Conservation (phyloP, 2,797 vertebrate genomes). For the Crax fasciolata region DNA sequence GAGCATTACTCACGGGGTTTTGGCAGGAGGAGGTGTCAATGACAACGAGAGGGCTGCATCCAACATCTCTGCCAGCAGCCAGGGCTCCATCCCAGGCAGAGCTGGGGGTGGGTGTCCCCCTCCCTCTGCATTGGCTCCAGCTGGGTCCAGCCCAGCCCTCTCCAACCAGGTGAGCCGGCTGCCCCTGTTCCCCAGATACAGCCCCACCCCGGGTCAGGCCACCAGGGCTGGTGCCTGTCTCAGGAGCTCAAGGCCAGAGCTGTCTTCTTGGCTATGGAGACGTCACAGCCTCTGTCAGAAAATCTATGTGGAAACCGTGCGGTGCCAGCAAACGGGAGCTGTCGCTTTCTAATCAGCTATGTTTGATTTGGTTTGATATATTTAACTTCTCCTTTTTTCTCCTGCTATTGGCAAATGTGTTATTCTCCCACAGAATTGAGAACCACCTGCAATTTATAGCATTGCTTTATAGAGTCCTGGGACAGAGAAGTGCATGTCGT, state of each 20-base stretch:
- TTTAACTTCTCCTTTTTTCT: slow-evolving; percentile 54
- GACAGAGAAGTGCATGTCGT: slow-evolving; percentile 37
- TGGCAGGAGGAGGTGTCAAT: slow-evolving; percentile 47
- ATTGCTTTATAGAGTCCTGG: slow-evolving; percentile 3
- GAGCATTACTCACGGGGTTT: slow-evolving; percentile 2
- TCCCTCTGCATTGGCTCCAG: fast-evolving
- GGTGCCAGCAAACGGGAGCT: slow-evolving; percentile 44
- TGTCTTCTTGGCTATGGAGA: slow-evolving; percentile 4
- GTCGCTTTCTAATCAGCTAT: slow-evolving; percentile 60
- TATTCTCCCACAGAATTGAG: slow-evolving; percentile 19
- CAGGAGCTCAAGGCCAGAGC: not conserved
- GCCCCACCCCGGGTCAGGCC: not conserved
- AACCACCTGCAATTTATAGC: slow-evolving; percentile 58
- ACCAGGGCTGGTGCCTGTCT: not conserved
- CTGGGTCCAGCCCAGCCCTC: not conserved
- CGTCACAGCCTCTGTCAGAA: slow-evolving; percentile 29
- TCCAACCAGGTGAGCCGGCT: not conserved
- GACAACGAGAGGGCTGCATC: not conserved
- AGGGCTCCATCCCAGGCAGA: not conserved
- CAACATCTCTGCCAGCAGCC: not conserved
- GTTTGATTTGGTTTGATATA: slow-evolving; percentile 74
- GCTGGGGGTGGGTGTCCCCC: fast-evolving
- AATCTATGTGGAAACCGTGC: slow-evolving; percentile 40
- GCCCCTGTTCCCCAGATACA: not conserved
- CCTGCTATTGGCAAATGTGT: not conserved